phyloP scores from a whole-genome alignment of 2,888 invertebrate species.

The Entomobrya proxima region DNA sequence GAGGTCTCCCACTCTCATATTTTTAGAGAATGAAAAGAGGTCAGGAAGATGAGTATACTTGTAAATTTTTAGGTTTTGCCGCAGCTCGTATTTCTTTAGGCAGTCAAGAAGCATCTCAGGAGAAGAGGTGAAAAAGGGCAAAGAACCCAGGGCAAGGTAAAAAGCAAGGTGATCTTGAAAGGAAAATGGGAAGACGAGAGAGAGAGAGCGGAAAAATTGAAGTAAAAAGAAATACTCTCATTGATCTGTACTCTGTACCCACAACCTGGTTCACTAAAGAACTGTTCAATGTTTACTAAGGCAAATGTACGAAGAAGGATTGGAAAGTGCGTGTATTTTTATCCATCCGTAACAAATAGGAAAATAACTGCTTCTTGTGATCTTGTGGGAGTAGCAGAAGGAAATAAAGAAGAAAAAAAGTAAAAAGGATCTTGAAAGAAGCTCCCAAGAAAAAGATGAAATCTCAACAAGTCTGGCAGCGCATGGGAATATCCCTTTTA shows the following conservation, averaged over 20 bases:
- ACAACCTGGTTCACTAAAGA: too few relatives aligned
- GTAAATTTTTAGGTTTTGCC: too few relatives aligned
- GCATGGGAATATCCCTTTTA: not conserved
- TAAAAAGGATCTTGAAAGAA: not conserved
- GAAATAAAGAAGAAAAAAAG: not conserved
- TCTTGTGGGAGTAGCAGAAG: not conserved
- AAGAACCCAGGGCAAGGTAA: conserved; percentile 59
- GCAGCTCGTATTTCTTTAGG: not conserved
- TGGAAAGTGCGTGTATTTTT: not conserved
- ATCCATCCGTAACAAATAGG: not conserved
- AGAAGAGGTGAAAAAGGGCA: conserved; percentile 53
- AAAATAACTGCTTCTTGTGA: not conserved
- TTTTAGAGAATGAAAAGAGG: not conserved
- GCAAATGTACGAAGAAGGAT: not conserved
- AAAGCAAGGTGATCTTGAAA: conserved; percentile 45
- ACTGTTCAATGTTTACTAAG: not conserved
- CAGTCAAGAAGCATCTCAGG: not conserved
- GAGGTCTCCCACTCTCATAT: not conserved
- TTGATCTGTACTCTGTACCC: not conserved
- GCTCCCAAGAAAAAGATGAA: too few relatives aligned
- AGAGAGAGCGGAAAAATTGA: too few relatives aligned
- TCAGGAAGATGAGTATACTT: not conserved
- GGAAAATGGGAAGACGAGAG: too few relatives aligned
- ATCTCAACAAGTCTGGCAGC: not conserved
- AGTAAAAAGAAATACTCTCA: not conserved